Evolutionary conservation across 2,113 vertebrate genomes (phyloP).

Genomic region (Phalacrocorax carbo): DNA sequence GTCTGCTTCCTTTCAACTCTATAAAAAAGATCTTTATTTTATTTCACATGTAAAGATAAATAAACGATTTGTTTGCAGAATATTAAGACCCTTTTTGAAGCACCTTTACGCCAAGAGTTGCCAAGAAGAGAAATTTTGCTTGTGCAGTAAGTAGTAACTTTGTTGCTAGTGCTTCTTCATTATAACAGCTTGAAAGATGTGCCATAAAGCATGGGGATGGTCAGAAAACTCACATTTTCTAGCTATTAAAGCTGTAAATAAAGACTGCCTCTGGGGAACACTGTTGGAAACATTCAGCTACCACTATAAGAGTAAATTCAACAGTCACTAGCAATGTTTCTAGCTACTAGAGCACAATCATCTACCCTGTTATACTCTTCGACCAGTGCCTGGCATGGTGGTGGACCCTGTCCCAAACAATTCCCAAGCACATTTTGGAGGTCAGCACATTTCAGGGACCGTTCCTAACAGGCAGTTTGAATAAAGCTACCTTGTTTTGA

Average conservation of each 20-base stretch:
- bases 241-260: constrained; percentile 6
- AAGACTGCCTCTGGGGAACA: background rate
- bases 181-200: background rate
- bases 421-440: background rate
- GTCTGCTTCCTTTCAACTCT: constrained; percentile 17
- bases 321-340: background rate
- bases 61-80: constrained; percentile 39
- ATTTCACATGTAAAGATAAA: constrained; percentile 54
- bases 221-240: constrained; percentile 29
- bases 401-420: background rate
- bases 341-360: background rate
- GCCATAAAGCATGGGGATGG: background rate
- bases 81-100: constrained; percentile 12
- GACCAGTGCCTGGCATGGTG: background rate
- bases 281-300: background rate
- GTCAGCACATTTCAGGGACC: background rate
- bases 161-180: constrained; percentile 7
- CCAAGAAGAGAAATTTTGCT: background rate
- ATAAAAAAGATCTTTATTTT: constrained; percentile 34
- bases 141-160: background rate
- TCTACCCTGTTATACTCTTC: background rate
- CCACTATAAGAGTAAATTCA: constrained; percentile 1
- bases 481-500: background rate
- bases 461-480: background rate
- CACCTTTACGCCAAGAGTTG: background rate